Evolutionary conservation across 2,888 invertebrate genomes (phyloP), one percentile per base, ranked within the genome.

Genomic region (Noctua fimbriata): DNA sequence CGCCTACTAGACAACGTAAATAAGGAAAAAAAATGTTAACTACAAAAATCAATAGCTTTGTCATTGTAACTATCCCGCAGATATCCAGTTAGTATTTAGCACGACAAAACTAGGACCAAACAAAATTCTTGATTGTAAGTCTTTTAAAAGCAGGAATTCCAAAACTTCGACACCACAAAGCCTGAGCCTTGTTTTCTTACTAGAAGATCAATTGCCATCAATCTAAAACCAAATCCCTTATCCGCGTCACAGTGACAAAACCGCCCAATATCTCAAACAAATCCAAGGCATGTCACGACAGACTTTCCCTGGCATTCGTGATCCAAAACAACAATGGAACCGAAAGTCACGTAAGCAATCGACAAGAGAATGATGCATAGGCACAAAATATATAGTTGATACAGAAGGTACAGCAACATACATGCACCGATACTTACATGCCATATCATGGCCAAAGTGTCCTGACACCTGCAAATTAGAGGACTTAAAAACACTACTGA

Each of bases 301-400:
- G 82, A 84, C 89, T 88, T 88, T 88, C 88, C 84, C 83, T 32
- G 72, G 69, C 44, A 77, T 67, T 78, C 89, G 83, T 84, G 88
- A 86, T 86, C 76, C 75, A 78, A 84, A 79, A 81, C 69, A 82
- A 88, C 88, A 88, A 88, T 88, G 76, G 86, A 63, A 75, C 73
- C 69, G 81, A 74, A 81, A 88, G 78, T 84, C 88, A 88, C 89
- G 86, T 84, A 77, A 78, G 71, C 73, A 76, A 87, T 86, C 73
- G 73, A 83, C 87, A 69, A 84, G 65, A 81, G 73, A 86, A 84
- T 78, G 85, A 87, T 76, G 55, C 71, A 84, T 77, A n/a, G 55
- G 24, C 75, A 41, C 44, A 36, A 66, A 21, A 47, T 47, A 41
- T 5, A 41, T 5, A 41, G 10, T 9, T n/a, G 14, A 18, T 28